A percentile compares a stretch with the other conserved stretches of the same genome.
phyloP scores from a whole-genome alignment of 1,140 invertebrate species.

The Laupala kohalensis region DNA sequence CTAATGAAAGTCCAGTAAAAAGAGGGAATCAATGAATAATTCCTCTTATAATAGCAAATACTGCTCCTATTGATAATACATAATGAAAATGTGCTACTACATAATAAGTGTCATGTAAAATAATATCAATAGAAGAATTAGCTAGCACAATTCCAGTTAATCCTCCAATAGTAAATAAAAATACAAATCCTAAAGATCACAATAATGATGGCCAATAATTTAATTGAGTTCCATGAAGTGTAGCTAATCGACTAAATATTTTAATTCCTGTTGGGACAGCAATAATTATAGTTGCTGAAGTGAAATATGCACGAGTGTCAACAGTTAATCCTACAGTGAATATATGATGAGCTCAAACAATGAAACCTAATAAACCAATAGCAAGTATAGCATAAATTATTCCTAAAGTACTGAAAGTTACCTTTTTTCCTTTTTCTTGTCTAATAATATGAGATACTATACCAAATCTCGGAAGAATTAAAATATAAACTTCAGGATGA shows the following conservation, averaged over 20 bases:
- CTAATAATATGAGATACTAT: conserved; percentile 50
- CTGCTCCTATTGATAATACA: conserved; percentile 48
- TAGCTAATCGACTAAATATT: conserved; percentile 51
- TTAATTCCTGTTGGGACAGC: conserved; percentile 49
- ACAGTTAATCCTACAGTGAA: conserved; percentile 11
- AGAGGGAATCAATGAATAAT: conserved; percentile 50
- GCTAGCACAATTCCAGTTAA: conserved; percentile 51
- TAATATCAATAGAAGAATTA: conserved; percentile 55
- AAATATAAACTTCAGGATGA: conserved; percentile 65
- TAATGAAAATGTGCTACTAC: conserved; percentile 64
- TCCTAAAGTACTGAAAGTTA: conserved; percentile 40
- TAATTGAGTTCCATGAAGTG: conserved; percentile 37
- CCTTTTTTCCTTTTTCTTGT: conserved; percentile 40
- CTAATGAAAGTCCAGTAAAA: conserved; percentile 43
- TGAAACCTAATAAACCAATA: conserved; percentile 40
- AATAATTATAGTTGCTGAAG: conserved; percentile 62
- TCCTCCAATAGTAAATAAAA: conserved; percentile 50
- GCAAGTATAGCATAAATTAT: conserved; percentile 49
- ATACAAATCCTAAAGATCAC: conserved; percentile 51
- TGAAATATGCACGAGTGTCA: conserved; percentile 20
- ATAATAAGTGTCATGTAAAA: conserved; percentile 62
- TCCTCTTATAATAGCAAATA: conserved; percentile 55
- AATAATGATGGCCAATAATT: conserved; percentile 37
- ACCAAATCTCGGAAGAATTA: conserved; percentile 48
- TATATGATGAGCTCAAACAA: conserved; percentile 24